phyloP scores from a whole-genome alignment of 1,140 invertebrate genomes.

The Orius insidiosus region DNA sequence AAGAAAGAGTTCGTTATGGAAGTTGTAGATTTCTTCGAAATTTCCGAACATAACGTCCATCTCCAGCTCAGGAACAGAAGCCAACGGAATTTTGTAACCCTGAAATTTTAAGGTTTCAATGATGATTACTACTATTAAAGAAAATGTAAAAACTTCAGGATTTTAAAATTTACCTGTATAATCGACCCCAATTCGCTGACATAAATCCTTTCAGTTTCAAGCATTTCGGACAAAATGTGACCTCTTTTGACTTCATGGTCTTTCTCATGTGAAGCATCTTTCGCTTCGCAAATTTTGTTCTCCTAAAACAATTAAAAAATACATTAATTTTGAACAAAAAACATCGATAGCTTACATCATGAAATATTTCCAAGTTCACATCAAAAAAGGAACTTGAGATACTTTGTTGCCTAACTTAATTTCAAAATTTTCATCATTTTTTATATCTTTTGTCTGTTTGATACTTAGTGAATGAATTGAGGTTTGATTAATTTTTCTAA shows the following conservation, averaged over 20 bases:
- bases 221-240: slow-evolving; percentile 64
- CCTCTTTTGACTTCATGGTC: slow-evolving; percentile 46
- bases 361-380: too few species aligned
- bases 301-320: neutral
- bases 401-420: too few species aligned
- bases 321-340: too few species aligned
- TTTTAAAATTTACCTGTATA: slow-evolving; percentile 40
- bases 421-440: too few species aligned
- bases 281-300: slow-evolving; percentile 1
- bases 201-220: slow-evolving; percentile 74
- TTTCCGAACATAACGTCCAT: slow-evolving; percentile 74
- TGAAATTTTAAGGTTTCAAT: too few species aligned
- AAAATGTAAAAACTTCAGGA: too few species aligned
- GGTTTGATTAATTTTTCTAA: too few species aligned
- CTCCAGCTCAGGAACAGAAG: slow-evolving; percentile 48
- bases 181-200: slow-evolving; percentile 72
- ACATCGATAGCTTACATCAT: too few species aligned
- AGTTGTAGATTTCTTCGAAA: slow-evolving; percentile 67
- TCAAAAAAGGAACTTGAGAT: too few species aligned
- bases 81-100: slow-evolving; percentile 76
- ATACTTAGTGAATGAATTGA: too few species aligned
- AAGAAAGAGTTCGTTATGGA: slow-evolving; percentile 74
- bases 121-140: too few species aligned
- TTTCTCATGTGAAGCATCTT: slow-evolving; percentile 11
- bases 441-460: too few species aligned